Conservation (phyloP, 2,888 invertebrate species). For the Limulus polyphemus region DNA sequence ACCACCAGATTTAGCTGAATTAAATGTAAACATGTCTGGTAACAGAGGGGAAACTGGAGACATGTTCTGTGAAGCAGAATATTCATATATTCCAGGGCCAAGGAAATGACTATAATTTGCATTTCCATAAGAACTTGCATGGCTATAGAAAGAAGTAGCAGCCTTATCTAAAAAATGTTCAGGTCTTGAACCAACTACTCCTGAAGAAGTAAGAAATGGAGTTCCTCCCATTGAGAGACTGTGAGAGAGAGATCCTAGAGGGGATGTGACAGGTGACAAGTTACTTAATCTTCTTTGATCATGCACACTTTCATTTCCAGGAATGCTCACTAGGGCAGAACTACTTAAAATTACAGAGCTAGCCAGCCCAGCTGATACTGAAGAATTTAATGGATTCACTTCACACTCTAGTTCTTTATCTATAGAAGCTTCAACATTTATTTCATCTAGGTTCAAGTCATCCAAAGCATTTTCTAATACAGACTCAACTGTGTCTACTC, state of each 20-base stretch:
- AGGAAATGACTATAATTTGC: slow-evolving; percentile 31
- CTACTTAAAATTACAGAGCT: too few relatives aligned
- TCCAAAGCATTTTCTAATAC: slow-evolving; percentile 62
- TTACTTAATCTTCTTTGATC: too few relatives aligned
- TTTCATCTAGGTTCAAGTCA: slow-evolving; percentile 70
- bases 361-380: slow-evolving; percentile 56
- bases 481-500: too few relatives aligned
- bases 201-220: too few relatives aligned
- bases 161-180: slow-evolving; percentile 24
- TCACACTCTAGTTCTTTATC: slow-evolving; percentile 60
- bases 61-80: slow-evolving; percentile 27
- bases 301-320: too few relatives aligned
- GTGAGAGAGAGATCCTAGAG: too few relatives aligned
- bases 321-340: too few relatives aligned
- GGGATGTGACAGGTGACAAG: too few relatives aligned
- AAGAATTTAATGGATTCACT: slow-evolving; percentile 54
- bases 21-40: slow-evolving; percentile 26
- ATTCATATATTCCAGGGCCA: slow-evolving; percentile 32
- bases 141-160: slow-evolving; percentile 33
- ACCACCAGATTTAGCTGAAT: slow-evolving; percentile 25
- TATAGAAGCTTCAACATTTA: slow-evolving; percentile 59
- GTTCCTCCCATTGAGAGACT: too few relatives aligned
- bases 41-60: slow-evolving; percentile 35
- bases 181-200: too few relatives aligned
- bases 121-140: slow-evolving; percentile 31